Base-by-base conservation (phyloP, 2,888 invertebrate species). In the Leptura quadrifasciata region DNA sequence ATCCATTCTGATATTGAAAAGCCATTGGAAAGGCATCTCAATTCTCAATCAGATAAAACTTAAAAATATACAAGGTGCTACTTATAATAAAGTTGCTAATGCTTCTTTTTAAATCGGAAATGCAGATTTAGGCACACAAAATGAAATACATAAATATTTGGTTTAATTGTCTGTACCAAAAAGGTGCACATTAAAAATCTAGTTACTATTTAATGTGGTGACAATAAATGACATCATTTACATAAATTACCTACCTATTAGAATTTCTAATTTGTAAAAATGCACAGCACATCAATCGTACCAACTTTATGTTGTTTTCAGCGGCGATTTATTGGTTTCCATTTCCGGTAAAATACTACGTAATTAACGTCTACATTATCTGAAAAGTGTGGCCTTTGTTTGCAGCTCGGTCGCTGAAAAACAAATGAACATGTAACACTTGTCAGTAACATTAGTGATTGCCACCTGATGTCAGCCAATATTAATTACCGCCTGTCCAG, bases 351-450 rank as follows among this genome's bases (percentile, higher is more conserved):
- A 71, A 71, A 71, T 61, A 71, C 60, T 52, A 52, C 52, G 60
- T 61, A 61, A 71, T 71, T 71, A 71, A 71, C 71, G 61, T 71
- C 71, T 20, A 27, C 71, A 61, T 71, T 71, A 71, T 24, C 61
- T 39, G 47, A 20, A 52, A 61, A 52, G 21, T 61, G 60, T 47
- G 61, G 47, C 47, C 52, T 71, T 71, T 71, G 71, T 71, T 71
- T 58, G 69, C 6, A 58, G 58, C 39, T 20, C 58, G 69, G 69
- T 24, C 39, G 61, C 9, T 52, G 71, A 24, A 60, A 71, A 71
- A 71, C 61, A 61, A 71, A 71, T 71, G 71, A 61, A 71, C 71
- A 71, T 35, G 71, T 61, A 52, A 61, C 71, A 71, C 47, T 71
- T 71, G 61, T 71, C 71, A 27, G 27, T 47, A 27, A 61, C 61